phyloP scores from a whole-genome alignment of 2,113 vertebrate species.

The Rana temporaria region DNA sequence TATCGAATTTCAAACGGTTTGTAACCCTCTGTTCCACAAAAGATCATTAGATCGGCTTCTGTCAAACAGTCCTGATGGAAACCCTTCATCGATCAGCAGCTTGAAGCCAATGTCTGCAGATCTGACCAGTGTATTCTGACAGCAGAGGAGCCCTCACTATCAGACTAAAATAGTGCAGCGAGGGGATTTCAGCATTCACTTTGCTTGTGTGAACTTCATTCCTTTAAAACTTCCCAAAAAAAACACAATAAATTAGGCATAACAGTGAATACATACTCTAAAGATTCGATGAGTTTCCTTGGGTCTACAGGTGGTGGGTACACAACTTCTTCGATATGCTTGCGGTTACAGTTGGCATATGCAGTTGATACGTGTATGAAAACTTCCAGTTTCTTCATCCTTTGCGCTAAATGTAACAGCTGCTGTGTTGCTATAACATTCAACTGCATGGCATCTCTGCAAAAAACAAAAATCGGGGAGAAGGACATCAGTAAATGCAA shows the following conservation, averaged over 20 bases:
- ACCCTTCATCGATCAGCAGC: too few relatives aligned
- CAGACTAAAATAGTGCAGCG: too few relatives aligned
- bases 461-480: not conserved
- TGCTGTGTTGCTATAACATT: slow-evolving; percentile 93
- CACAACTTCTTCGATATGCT: slow-evolving; percentile 91
- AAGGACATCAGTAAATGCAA: not conserved
- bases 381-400: slow-evolving; percentile 90
- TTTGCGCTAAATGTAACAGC: slow-evolving; percentile 85
- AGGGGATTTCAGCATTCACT: too few relatives aligned
- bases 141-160: too few relatives aligned
- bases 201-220: too few relatives aligned
- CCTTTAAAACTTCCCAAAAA: too few relatives aligned
- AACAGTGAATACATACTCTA: slow-evolving; percentile 82
- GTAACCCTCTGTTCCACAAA: too few relatives aligned
- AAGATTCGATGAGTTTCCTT: slow-evolving; percentile 89
- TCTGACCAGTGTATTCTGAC: too few relatives aligned
- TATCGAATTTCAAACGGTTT: too few relatives aligned
- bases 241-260: not conserved
- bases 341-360: slow-evolving; percentile 92
- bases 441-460: slow-evolving; percentile 92
- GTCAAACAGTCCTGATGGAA: too few relatives aligned
- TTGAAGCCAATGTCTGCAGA: too few relatives aligned
- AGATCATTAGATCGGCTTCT: too few relatives aligned
- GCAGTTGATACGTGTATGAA: slow-evolving; percentile 96
- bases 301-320: slow-evolving; percentile 94